Percentiles rank a stretch among this genome's conserved stretches.
phyloP scores from a whole-genome alignment of 1,140 invertebrate genomes.

The Berghia stephanieae region DNA sequence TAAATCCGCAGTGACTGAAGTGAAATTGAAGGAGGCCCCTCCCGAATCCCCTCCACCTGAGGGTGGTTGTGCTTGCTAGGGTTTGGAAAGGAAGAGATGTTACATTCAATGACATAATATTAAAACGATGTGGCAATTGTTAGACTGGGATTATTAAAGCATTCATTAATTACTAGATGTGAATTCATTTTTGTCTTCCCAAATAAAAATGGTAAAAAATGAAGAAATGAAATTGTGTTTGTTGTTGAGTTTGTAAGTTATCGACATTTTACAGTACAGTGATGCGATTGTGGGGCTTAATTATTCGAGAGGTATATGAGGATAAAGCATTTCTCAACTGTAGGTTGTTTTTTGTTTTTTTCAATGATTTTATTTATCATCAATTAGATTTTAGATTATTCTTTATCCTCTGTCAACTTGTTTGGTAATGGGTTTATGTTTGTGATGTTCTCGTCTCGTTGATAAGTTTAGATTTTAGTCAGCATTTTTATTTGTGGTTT shows the following conservation, averaged over 20 bases:
- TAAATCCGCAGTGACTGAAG: conserved; percentile 89
- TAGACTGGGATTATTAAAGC: background rate
- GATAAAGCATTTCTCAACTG: too few species aligned
- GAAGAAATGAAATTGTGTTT: background rate
- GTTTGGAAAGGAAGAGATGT: conserved; percentile 27
- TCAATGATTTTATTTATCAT: too few species aligned
- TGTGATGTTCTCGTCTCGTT: too few species aligned
- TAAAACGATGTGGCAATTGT: background rate
- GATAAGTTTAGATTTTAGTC: too few species aligned
- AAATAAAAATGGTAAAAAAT: background rate
- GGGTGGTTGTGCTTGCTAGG: conserved; percentile 90
- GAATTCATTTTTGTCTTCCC: background rate
- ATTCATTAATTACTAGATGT: background rate
- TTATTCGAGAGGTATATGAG: too few species aligned
- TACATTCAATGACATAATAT: conserved; percentile 8
- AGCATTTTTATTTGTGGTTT: too few species aligned
- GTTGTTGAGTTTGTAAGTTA: background rate
- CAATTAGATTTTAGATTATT: too few species aligned
- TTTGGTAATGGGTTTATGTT: too few species aligned
- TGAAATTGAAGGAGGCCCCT: conserved; percentile 94
- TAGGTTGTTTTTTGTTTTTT: too few species aligned
- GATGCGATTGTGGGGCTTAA: too few species aligned
- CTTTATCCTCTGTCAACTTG: too few species aligned
- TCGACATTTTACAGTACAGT: too few species aligned
- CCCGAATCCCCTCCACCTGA: conserved; percentile 87